A percentile compares a stretch with the other conserved stretches of the same genome.
Evolutionary conservation across 2,797 vertebrate genomes (phyloP).

Genomic region (Cercopithecus hamlyni): DNA sequence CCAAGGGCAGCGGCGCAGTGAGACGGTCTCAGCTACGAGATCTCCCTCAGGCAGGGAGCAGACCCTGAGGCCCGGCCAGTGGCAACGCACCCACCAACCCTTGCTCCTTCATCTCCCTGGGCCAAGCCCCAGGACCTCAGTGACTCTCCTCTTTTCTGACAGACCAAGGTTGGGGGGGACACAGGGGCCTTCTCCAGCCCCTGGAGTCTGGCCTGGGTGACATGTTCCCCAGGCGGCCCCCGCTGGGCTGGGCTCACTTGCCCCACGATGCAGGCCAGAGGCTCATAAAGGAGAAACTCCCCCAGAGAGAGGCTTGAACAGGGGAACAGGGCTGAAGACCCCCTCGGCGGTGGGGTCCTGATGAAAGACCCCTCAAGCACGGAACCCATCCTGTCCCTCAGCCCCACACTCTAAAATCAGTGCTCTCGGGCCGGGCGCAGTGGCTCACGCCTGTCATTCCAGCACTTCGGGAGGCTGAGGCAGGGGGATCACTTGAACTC

Average conservation of each 20-base stretch:
- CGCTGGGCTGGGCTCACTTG: background rate
- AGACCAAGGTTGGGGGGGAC: background rate
- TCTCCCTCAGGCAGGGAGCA: background rate
- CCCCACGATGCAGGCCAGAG: rapidly evolving
- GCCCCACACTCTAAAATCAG: background rate
- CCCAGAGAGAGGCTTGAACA: background rate
- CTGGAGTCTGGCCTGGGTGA: background rate
- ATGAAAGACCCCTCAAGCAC: background rate
- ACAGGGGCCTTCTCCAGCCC: background rate
- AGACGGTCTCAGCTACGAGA: rapidly evolving
- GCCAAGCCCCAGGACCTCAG: background rate
- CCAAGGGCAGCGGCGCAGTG: no score
- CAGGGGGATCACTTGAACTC: background rate
- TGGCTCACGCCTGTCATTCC: background rate
- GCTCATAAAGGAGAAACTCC: background rate
- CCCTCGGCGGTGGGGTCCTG: background rate
- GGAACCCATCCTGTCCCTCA: rapidly evolving
- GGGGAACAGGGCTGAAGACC: background rate
- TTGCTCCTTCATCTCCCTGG: no score
- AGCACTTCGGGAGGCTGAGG: background rate
- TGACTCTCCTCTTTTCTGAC: background rate
- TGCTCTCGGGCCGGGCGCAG: background rate
- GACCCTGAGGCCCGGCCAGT: background rate
- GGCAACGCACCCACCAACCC: background rate
- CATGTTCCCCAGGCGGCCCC: no score